Percentiles rank a stretch among this genome's conserved stretches.
These are phyloP conservation scores for Charina bottae DNA, from an alignment of 2,113 vertebrate species.

Conservation along the genomic window DNA sequence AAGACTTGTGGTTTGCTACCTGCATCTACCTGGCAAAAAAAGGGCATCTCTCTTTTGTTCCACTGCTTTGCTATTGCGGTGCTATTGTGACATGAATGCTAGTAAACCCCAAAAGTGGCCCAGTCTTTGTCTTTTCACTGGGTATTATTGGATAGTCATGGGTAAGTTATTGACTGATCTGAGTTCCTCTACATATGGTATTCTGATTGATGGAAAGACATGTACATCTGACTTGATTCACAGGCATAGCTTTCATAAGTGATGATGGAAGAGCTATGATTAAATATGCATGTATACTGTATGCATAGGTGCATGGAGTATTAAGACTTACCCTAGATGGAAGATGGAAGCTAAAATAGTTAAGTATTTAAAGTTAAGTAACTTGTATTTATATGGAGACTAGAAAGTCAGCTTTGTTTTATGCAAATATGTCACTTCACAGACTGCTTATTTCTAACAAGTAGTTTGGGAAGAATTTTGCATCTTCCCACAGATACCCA, in stretches of 20 bases:
- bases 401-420: background rate
- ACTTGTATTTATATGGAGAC: background rate
- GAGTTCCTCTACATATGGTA: background rate
- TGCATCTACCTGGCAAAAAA: no score
- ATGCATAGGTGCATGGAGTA: background rate
- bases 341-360: background rate
- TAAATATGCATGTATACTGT: background rate
- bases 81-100: background rate
- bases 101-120: background rate
- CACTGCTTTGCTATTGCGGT: no score
- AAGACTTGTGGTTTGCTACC: no score
- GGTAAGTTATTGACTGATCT: background rate
- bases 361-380: background rate
- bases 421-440: background rate
- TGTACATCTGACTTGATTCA: background rate
- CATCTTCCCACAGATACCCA: background rate
- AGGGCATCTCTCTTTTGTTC: no score
- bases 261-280: background rate
- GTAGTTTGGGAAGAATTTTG: constrained; percentile 9
- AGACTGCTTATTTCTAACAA: constrained; percentile 11
- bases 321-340: no score
- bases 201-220: background rate
- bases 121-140: background rate
- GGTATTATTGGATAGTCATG: background rate
- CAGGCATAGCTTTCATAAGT: background rate